Base-by-base conservation (phyloP, 2,888 invertebrate species). In the Pristionchus japonicus region DNA sequence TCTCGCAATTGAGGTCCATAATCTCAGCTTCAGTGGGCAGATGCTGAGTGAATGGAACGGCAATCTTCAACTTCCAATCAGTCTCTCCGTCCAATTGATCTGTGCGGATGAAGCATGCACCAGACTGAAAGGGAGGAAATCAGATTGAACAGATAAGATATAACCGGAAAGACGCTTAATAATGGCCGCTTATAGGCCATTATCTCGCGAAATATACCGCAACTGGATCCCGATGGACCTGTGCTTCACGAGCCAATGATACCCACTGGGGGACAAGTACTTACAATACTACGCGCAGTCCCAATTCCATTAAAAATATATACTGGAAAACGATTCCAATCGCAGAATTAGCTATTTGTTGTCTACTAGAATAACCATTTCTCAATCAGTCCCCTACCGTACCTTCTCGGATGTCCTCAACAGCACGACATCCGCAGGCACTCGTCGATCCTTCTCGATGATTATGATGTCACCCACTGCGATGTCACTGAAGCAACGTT, bases 51-150 rank as follows among this genome's bases (percentile, higher is more conserved):
- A n/a, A n/a, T n/a, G n/a, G n/a, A n/a, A n/a, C n/a, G n/a, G n/a
- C n/a, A n/a, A n/a, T n/a, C n/a, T n/a, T n/a, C n/a, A n/a, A n/a
- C n/a, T n/a, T n/a, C n/a, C n/a, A n/a, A n/a, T n/a, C n/a, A n/a
- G n/a, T n/a, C n/a, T n/a, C n/a, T n/a, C n/a, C n/a, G n/a, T n/a
- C n/a, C n/a, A n/a, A n/a, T n/a, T n/a, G n/a, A n/a, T n/a, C n/a
- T n/a, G n/a, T n/a, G n/a, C n/a, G n/a, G n/a, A n/a, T 99, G 99
- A 99, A 99, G 92, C 98, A 98, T 0, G 98, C 96, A 0, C 99
- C 99, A 94, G 97, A 97, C 91, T 91, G 82, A 27, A n/a, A n/a
- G n/a, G n/a, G 83, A 88, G 23, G 4, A 27, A 1, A 57, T 23
- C 0, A 57, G 3, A 13, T 34, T 31, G 1, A 77, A n/a, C n/a